These are phyloP conservation scores for Hycleus cichorii DNA, from an alignment of 1,140 invertebrate genomes.

Conservation along the genomic window DNA sequence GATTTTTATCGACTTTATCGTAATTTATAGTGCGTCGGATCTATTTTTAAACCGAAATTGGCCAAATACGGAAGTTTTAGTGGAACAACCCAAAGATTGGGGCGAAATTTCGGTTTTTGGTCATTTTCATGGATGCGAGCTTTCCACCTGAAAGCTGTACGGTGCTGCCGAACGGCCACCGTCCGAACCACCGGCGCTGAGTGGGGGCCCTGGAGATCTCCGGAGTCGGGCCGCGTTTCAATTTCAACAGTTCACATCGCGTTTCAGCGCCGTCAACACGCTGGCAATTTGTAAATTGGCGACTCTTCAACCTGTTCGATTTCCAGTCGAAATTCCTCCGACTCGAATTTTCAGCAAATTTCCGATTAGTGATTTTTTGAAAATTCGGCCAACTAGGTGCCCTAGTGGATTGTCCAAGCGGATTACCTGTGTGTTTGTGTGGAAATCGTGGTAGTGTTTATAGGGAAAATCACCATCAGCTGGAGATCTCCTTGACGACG, in stretches of 20 bases:
- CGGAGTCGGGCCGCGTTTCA: neutral
- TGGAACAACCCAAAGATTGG: neutral
- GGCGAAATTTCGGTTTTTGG: neutral
- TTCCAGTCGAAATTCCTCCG: too few species aligned
- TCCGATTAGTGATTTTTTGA: too few species aligned
- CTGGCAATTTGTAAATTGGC: neutral
- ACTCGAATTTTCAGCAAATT: too few species aligned
- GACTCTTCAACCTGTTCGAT: too few species aligned
- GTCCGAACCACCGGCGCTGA: neutral
- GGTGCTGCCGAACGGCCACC: neutral
- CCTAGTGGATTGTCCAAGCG: too few species aligned
- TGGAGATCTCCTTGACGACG: conserved; percentile 17
- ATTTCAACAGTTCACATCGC: neutral
- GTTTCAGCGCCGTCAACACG: neutral
- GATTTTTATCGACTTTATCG: neutral
- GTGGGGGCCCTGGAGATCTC: neutral
- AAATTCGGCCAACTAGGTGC: too few species aligned
- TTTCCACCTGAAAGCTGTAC: conserved; percentile 5
- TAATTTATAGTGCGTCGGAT: neutral
- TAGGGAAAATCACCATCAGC: conserved; percentile 15
- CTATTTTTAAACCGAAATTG: neutral
- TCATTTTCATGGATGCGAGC: neutral
- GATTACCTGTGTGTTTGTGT: neutral
- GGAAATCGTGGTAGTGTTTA: conserved; percentile 3
- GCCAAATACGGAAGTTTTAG: neutral